A percentile compares a stretch with the other conserved stretches of the same genome.
phyloP scores from a whole-genome alignment of 1,140 invertebrate genomes.

The Papilio polytes region DNA sequence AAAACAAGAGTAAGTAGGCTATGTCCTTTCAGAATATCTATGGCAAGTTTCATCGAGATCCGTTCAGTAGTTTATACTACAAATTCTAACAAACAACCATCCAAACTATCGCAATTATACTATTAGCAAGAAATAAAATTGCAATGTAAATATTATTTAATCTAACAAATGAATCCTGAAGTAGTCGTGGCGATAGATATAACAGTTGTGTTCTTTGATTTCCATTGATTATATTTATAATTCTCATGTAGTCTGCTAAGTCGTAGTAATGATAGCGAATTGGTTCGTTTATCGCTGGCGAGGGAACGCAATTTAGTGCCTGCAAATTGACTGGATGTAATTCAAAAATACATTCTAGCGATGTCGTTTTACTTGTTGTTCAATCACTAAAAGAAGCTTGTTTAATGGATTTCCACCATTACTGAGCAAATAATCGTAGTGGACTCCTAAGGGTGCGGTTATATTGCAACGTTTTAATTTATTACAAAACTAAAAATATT shows the following conservation, averaged over 20 bases:
- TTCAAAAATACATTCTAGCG: slow-evolving; percentile 76
- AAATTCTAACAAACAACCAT: no score
- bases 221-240: not conserved
- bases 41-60: no score
- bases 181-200: not conserved
- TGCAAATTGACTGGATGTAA: slow-evolving; percentile 76
- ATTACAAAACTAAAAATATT: not conserved
- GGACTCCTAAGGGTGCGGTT: slow-evolving; percentile 59
- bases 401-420: slow-evolving; percentile 83
- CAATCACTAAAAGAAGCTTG: slow-evolving; percentile 82
- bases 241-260: not conserved
- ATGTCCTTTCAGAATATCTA: no score
- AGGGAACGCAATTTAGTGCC: slow-evolving; percentile 67
- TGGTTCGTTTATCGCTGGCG: slow-evolving; percentile 5
- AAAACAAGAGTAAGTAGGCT: no score
- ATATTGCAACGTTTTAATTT: slow-evolving; percentile 41
- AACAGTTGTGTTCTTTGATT: not conserved
- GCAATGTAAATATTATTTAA: not conserved
- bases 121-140: no score
- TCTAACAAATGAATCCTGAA: not conserved
- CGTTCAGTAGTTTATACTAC: no score
- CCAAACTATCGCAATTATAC: no score
- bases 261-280: slow-evolving; percentile 3
- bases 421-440: slow-evolving; percentile 81
- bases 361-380: slow-evolving; percentile 76